Evolutionary conservation across 2,797 vertebrate species (phyloP), one percentile per base, ranked within the genome.

Genomic region (Allobates femoralis): DNA sequence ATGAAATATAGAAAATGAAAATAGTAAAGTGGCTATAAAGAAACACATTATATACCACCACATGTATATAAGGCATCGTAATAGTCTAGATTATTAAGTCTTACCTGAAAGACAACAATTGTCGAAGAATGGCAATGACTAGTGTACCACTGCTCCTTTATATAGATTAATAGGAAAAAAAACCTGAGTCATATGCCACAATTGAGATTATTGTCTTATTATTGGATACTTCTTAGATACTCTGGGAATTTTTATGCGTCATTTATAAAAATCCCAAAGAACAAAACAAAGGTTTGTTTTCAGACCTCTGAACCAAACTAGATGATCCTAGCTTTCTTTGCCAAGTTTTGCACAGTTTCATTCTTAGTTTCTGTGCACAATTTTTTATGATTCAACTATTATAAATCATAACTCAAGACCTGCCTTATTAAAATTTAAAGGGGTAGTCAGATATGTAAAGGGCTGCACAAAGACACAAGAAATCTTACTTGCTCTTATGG

Each of bases 131-230:
- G n/a, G 55, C 51, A 3, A 30, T 60, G 32, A 46, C 18, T 10
- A 55, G 32, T 32, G 51, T 12, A 21, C 28, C 12, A 7, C 30
- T 8, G 14, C n/a, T 5, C 21, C 11, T 19, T 32, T 82, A 82
- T 82, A 82, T 82, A 82, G 53, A 69, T 21, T 10, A 46, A 46
- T 46, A 46, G 7, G 41, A 12, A 23, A 6, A 16, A 26, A 0
- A 18, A 8, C 4, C 34, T 4, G 28, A 69, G 5, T n/a, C 18
- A 56, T 78, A 19, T 11, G 23, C 41, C 41, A 50, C 60, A 56
- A 82, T n/a, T 3, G 1, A 28, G 51, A 71, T 82, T 56, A 71
- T 82, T 82, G 80, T 55, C 50, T 82, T 56, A 55, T 21, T 55
- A n/a, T 21, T 51, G 21, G n/a, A 73, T 46, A n/a, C 7, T 21